Evolutionary conservation across 2,888 invertebrate species (phyloP), one percentile per base, ranked within the genome.

Genomic region (Leucania comma): DNA sequence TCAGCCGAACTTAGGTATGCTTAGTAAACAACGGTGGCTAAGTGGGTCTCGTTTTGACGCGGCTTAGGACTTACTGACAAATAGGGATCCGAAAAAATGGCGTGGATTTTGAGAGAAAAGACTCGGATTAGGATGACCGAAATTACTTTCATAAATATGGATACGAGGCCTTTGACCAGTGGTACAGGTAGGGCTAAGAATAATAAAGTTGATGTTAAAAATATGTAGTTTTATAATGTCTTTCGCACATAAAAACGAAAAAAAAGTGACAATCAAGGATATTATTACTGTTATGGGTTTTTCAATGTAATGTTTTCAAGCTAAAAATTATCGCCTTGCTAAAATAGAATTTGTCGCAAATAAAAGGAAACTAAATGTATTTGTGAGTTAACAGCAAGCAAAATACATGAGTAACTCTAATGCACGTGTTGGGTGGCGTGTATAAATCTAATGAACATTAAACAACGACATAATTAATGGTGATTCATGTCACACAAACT

Each of bases 391-490:
- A 65, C 12, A 65, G 35, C 57, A 58, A 56, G 38, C 63, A 75
- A 66, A 63, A 74, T 48, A 67, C 9, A 62, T 78, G 80, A 78
- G 57, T 62, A 75, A 80, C 58, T 14, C 14, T 29, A 17, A 10
- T 62, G 53, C 80, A 80, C 72, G 80, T 76, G 78, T 68, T 42
- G 3, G 9, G 46, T 62, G 58, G 61, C 58, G 51, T 65, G 58
- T 46, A 38, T 29, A 35, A 53, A 53, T 60, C 48, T 24, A 35
- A 57, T 53, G 8, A 38, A 35, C 51, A 61, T 50, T 35, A 59
- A 50, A 46, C 53, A 64, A 60, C 6, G 35, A 35, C 24, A 17
- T 51, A 56, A 63, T 46, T 32, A 59, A 42, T 26, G 12, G n/a
- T 57, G 51, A 58, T 62, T 78, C 48, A 78, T 62, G 2, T 8